A percentile compares a stretch with the other conserved stretches of the same genome.
phyloP scores from a whole-genome alignment of 2,888 invertebrate genomes.

The Cephus runcator region DNA sequence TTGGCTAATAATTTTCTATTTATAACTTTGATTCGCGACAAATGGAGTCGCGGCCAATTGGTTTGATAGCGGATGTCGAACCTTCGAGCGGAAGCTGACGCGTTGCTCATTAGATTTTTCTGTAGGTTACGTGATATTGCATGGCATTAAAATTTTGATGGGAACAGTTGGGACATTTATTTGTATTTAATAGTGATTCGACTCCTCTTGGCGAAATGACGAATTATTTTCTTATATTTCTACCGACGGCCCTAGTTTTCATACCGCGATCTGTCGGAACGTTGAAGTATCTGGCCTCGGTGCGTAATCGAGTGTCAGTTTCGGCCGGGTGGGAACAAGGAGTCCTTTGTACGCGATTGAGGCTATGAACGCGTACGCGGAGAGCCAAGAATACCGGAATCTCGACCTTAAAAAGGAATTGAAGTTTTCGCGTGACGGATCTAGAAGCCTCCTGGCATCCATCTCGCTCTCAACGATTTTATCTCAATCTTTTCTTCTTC shows the following conservation, averaged over 20 bases:
- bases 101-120: background rate
- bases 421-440: background rate
- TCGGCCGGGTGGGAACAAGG: background rate
- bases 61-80: background rate
- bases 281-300: background rate
- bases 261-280: background rate
- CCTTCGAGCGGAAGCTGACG: background rate
- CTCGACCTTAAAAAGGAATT: background rate
- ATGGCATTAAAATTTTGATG: background rate
- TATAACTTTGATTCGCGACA: slow-evolving; percentile 14
- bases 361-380: background rate
- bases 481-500: background rate
- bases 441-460: background rate
- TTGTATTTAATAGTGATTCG: background rate
- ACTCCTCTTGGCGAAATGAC: background rate
- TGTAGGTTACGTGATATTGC: background rate
- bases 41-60: background rate
- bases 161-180: background rate
- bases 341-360: background rate
- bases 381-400: background rate
- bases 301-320: background rate
- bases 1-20: slow-evolving; percentile 33
- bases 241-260: background rate
- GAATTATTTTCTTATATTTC: background rate
- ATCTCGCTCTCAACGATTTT: background rate